A percentile compares a stretch with the other conserved stretches of the same genome.
Evolutionary conservation across 2,113 vertebrate genomes (phyloP).

Genomic region (Ptychochromis oligacanthus): DNA sequence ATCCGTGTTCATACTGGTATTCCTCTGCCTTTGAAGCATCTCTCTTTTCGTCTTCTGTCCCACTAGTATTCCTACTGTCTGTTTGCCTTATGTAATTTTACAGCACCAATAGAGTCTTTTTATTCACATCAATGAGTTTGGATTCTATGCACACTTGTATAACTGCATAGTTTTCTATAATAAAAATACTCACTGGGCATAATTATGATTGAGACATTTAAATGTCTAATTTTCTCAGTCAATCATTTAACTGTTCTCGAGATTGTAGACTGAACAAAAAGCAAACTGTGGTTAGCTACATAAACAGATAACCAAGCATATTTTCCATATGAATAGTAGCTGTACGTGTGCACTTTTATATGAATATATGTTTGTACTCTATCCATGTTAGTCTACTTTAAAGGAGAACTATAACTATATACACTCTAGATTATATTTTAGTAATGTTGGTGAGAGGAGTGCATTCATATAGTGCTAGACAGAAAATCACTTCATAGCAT

Average conservation of each 20-base stretch:
- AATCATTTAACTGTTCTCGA: neutral
- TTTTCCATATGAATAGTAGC: neutral
- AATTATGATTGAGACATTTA: neutral
- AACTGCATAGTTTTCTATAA: neutral
- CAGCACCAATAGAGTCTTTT: neutral
- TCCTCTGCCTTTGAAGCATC: neutral
- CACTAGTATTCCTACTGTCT: neutral
- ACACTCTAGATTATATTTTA: neutral
- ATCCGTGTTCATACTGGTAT: conserved; percentile 15
- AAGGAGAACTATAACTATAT: neutral
- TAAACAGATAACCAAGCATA: neutral
- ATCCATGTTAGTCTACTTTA: neutral
- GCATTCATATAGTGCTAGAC: neutral
- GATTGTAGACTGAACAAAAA: neutral
- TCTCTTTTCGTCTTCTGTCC: neutral
- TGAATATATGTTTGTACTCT: neutral
- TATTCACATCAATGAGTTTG: neutral
- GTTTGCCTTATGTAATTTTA: neutral
- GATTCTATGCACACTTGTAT: neutral
- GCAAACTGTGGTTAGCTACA: neutral
- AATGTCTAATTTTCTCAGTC: conserved; percentile 8
- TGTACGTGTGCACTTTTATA: neutral
- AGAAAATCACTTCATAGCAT: neutral
- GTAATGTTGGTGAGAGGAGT: neutral
- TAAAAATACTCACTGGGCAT: neutral